Percentiles rank a stretch among this genome's conserved stretches.
Conservation (phyloP, 2,797 vertebrate genomes). For the Intellagama lesueurii region DNA sequence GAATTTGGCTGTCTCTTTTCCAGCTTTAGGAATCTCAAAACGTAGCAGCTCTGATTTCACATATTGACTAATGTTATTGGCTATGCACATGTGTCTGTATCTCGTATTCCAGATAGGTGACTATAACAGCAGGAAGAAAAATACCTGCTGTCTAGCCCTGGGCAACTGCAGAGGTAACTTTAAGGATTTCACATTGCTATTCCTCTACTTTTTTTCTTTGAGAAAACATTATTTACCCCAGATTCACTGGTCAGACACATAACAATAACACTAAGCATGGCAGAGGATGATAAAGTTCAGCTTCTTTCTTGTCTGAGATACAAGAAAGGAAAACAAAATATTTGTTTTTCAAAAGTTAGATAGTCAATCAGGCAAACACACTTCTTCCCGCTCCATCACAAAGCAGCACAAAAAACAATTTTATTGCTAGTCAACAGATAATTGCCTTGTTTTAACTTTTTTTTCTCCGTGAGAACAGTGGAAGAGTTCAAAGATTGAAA, state of each 20-base stretch:
- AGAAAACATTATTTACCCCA: conserved; percentile 22
- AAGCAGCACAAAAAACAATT: not conserved
- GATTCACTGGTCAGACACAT: not conserved
- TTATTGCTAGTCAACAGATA: not conserved
- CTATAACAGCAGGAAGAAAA: not conserved
- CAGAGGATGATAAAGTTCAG: not conserved
- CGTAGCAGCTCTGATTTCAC: not conserved
- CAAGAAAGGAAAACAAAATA: not conserved
- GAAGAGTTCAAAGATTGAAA: not conserved
- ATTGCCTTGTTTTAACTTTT: not conserved
- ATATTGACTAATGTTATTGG: not conserved
- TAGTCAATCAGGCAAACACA: not conserved
- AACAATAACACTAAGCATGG: not conserved
- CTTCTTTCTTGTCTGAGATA: not conserved
- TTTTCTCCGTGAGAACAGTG: not conserved
- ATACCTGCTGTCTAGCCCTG: not conserved
- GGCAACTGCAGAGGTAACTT: not conserved
- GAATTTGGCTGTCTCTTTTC: not conserved
- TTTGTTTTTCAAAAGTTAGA: not conserved
- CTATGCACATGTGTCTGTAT: not conserved
- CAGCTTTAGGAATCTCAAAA: not conserved
- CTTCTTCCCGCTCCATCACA: not conserved
- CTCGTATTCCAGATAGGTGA: not conserved
- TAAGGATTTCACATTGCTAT: not conserved
- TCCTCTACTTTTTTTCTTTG: conserved; percentile 5